Evolutionary conservation across 2,113 vertebrate genomes (phyloP), one percentile per base, ranked within the genome.

Genomic region (Saguinus midas): DNA sequence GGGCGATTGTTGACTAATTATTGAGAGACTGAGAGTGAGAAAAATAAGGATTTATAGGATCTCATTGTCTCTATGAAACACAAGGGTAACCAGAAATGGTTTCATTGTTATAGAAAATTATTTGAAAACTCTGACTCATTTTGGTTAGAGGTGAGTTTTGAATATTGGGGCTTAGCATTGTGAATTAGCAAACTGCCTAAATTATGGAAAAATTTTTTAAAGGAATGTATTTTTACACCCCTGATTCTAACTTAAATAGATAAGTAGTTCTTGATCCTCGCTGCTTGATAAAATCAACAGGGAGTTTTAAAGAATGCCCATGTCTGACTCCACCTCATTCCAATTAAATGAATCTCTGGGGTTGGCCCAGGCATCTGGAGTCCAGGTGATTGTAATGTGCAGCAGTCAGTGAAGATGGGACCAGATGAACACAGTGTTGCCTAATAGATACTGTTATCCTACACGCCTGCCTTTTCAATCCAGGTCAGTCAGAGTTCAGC

Each of bases 401-500:
- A 5, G 14, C 73, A 50, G 78, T 50, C 16, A 0, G 79, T 95
- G 80, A 81, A 90, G 40, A 8, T 0, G 2, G 78, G 68, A 14
- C 80, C 87, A 85, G 76, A 88, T 64, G 20, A 14, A 81, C 83
- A 81, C 10, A 35, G 57, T 37, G 50, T 79, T 79, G 61, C 83
- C 50, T 80, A 50, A 57, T 8, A 81, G 89, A 73, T 58, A 37
- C 29, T 68, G 35, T 97, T 96, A 90, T 92, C 95, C 27, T 64
- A 78, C 35, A 87, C 9, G 1, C 45, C 37, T 13, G 27, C 68
- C 57, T 94, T 96, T 91, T 64, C 94, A 72, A 2, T 40, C 43
- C 58, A 81, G 95, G 96, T 95, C 92, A 96, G 57, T 68, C 76
- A 50, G 61, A n/a, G 94, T 76, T 96, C 95, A 95, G 91, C 48